phyloP scores from a whole-genome alignment of 2,888 invertebrate species.

The Elegia similella region DNA sequence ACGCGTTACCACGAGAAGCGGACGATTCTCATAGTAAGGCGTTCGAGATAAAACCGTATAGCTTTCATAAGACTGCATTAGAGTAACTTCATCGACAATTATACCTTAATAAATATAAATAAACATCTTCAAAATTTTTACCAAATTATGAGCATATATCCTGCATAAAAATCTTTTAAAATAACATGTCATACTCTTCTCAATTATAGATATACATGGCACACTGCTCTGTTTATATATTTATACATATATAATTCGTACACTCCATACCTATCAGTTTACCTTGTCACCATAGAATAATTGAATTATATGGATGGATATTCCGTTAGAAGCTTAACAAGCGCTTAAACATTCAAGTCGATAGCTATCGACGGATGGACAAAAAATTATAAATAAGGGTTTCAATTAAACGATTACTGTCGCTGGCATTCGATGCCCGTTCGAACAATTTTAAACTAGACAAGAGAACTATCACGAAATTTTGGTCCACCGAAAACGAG shows the following conservation, averaged over 20 bases:
- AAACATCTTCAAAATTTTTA: conserved; percentile 77
- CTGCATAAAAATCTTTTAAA: conserved; percentile 77
- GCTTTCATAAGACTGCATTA: conserved; percentile 60
- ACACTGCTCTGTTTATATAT: conserved; percentile 73
- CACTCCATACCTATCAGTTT: conserved; percentile 70
- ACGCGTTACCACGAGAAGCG: conserved; percentile 26
- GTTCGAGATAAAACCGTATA: conserved; percentile 43
- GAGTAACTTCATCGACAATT: conserved; percentile 57
- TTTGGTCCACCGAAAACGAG: conserved; percentile 65
- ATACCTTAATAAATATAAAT: conserved; percentile 73
- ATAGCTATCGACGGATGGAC: conserved; percentile 54
- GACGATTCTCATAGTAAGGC: conserved; percentile 23
- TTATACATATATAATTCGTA: conserved; percentile 61
- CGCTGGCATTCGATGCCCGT: conserved; percentile 60
- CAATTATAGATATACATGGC: conserved; percentile 77
- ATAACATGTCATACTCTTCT: conserved; percentile 68
- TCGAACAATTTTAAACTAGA: conserved; percentile 42
- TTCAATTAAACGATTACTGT: conserved; percentile 42
- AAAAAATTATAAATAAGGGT: conserved; percentile 34
- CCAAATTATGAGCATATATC: conserved; percentile 80
- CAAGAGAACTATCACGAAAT: conserved; percentile 59
- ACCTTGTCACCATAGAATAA: conserved; percentile 81
- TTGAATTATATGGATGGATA: conserved; percentile 81
- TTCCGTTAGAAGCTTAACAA: conserved; percentile 74
- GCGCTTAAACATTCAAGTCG: conserved; percentile 57